Evolutionary conservation across 1,140 invertebrate species (phyloP).

Genomic region (Euglossa dilemma): DNA sequence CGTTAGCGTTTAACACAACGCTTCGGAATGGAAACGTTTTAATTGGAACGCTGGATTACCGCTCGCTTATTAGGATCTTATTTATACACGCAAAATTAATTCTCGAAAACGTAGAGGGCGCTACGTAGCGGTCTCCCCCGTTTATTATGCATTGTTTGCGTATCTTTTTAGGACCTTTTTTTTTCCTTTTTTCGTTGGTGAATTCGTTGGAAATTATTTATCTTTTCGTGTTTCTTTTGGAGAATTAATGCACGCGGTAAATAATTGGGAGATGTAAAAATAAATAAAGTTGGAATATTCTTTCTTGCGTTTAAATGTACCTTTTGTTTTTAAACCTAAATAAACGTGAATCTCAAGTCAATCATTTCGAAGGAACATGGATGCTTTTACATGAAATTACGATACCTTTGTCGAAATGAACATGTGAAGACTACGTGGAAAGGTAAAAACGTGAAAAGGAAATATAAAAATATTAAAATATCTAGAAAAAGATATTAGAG

Average conservation of each 20-base stretch:
- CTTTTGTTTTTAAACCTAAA: neutral
- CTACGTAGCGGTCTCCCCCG: neutral
- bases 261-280: neutral
- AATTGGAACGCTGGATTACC: slow-evolving; percentile 24
- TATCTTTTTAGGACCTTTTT: neutral
- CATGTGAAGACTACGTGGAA: too few species aligned
- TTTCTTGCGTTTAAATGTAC: too few species aligned
- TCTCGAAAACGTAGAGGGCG: neutral
- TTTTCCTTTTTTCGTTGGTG: too few species aligned
- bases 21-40: slow-evolving; percentile 22
- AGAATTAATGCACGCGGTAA: neutral
- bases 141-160: neutral
- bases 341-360: neutral
- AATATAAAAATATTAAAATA: too few species aligned
- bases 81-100: slow-evolving; percentile 19
- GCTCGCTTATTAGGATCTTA: slow-evolving; percentile 17
- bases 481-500: too few species aligned
- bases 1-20: slow-evolving; percentile 22
- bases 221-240: too few species aligned
- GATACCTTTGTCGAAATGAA: neutral
- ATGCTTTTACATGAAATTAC: neutral
- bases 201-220: neutral
- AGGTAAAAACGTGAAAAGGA: too few species aligned
- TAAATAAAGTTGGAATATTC: neutral
- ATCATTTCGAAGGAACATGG: neutral